Evolutionary conservation across 2,797 vertebrate species (phyloP).

Genomic region (Eidolon dupreanum): DNA sequence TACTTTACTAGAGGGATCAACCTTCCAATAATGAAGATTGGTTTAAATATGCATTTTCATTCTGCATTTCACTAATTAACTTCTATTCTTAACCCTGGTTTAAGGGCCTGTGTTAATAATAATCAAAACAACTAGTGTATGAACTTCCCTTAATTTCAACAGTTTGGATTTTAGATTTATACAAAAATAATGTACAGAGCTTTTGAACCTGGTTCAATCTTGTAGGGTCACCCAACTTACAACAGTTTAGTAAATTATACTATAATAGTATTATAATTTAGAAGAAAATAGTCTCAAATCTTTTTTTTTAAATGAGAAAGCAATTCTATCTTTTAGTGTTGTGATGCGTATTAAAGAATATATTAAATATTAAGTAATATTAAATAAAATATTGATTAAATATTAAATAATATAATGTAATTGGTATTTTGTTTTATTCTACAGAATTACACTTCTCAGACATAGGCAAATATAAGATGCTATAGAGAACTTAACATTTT

Average conservation of each 20-base stretch:
- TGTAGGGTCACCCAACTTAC: neutral
- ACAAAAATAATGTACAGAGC: neutral
- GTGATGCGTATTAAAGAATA: neutral
- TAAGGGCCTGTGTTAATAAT: neutral
- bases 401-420: neutral
- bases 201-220: conserved; percentile 36
- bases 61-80: conserved; percentile 7
- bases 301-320: neutral
- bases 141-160: neutral
- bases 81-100: neutral
- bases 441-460: conserved; percentile 33
- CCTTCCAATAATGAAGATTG: neutral
- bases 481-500: conserved; percentile 2
- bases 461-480: neutral
- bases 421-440: neutral
- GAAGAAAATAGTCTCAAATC: neutral
- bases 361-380: neutral
- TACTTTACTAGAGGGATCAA: neutral
- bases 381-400: neutral
- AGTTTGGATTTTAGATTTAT: neutral
- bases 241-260: neutral
- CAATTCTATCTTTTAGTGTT: neutral
- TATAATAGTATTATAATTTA: neutral
- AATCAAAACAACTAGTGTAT: neutral
- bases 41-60: neutral